These are phyloP conservation scores for Drosophila kohkoa DNA, from an alignment of 1,140 invertebrate genomes.

Conservation along the genomic window DNA sequence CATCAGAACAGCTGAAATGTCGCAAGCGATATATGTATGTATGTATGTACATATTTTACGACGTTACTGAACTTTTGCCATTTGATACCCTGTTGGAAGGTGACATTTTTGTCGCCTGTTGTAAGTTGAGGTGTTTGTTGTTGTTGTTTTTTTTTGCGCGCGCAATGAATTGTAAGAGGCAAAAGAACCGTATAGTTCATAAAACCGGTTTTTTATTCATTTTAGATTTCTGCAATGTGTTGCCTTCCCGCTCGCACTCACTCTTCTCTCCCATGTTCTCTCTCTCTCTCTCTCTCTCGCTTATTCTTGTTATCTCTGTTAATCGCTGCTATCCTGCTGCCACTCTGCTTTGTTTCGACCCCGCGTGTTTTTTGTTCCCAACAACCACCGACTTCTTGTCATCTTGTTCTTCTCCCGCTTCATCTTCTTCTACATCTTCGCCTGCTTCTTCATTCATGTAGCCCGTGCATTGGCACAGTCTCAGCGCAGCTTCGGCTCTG, in stretches of 20 bases:
- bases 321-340: conserved; percentile 1
- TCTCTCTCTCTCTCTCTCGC: conserved; percentile 4
- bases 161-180: conserved; percentile 19
- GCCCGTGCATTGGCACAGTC: conserved; percentile 31
- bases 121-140: conserved; percentile 5
- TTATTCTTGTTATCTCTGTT: background rate
- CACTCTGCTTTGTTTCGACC: background rate
- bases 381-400: conserved; percentile 38
- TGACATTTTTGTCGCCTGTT: conserved; percentile 46
- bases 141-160: conserved; percentile 2
- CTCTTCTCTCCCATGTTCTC: too few relatives aligned
- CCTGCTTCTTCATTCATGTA: conserved; percentile 16
- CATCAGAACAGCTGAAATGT: too few relatives aligned
- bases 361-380: background rate
- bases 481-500: conserved; percentile 9
- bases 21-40: too few relatives aligned
- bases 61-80: background rate
- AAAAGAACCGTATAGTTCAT: conserved; percentile 65
- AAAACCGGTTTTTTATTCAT: conserved; percentile 63
- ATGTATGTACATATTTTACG: background rate
- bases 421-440: conserved; percentile 13
- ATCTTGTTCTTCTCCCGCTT: conserved; percentile 11
- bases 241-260: background rate
- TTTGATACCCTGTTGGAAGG: background rate
- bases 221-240: conserved; percentile 14